A percentile compares a stretch with the other conserved stretches of the same genome.
These are phyloP conservation scores for Deroplatys truncata DNA, from an alignment of 2,888 invertebrate genomes.

Conservation along the genomic window DNA sequence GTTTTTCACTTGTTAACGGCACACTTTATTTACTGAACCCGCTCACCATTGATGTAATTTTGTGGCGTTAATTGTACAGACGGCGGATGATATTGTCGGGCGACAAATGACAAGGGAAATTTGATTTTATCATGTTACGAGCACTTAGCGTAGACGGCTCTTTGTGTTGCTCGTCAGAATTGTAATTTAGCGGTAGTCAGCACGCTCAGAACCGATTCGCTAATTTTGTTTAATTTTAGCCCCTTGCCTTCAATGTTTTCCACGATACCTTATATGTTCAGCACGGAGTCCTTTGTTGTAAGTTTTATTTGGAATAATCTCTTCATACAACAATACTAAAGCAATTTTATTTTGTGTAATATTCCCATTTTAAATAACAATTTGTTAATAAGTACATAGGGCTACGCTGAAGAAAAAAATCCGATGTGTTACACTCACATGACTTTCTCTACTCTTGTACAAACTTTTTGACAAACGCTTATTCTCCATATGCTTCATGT, in stretches of 20 bases:
- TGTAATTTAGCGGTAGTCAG: not conserved
- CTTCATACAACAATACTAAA: too few relatives aligned
- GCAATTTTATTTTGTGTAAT: too few relatives aligned
- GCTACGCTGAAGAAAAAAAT: too few relatives aligned
- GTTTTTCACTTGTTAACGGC: not conserved
- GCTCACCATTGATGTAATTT: not conserved
- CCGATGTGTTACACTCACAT: too few relatives aligned
- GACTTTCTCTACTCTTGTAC: too few relatives aligned
- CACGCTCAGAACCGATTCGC: not conserved
- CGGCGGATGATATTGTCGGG: not conserved
- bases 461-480: too few relatives aligned
- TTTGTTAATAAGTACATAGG: too few relatives aligned
- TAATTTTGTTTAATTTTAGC: not conserved
- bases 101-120: not conserved
- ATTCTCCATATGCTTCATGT: too few relatives aligned
- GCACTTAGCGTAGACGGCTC: not conserved
- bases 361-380: too few relatives aligned
- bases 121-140: not conserved
- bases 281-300: too few relatives aligned
- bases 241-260: not conserved
- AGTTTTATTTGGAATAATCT: too few relatives aligned
- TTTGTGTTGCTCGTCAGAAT: not conserved
- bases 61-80: not conserved
- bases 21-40: not conserved
- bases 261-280: not conserved